Evolutionary conservation across 2,797 vertebrate species (phyloP).

Genomic region (Hephaestus fuliginosus): DNA sequence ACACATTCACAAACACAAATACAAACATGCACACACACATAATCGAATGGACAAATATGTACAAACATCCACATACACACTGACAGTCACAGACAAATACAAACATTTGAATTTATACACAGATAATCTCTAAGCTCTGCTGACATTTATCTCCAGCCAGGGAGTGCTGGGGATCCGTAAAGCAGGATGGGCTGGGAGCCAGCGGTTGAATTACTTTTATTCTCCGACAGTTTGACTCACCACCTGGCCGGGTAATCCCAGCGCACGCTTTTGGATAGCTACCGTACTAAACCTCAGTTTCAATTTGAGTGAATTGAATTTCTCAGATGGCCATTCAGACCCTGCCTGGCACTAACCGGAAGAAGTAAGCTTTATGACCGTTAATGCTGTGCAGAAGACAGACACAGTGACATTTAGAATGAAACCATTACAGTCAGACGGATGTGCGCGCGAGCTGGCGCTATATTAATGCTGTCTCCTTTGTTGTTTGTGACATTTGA

Average conservation of each 20-base stretch:
- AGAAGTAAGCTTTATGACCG: slow-evolving; percentile 34
- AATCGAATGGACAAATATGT: neutral
- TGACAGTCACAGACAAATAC: slow-evolving; percentile 3
- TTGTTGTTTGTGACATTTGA: slow-evolving; percentile 66
- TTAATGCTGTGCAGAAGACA: slow-evolving; percentile 19
- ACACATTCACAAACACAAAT: slow-evolving; percentile 1
- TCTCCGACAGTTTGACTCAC: slow-evolving; percentile 57
- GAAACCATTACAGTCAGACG: slow-evolving; percentile 29
- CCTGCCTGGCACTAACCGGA: slow-evolving; percentile 8
- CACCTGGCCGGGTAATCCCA: slow-evolving; percentile 72
- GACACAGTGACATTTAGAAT: slow-evolving; percentile 69
- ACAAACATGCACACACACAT: slow-evolving; percentile 13
- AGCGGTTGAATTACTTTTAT: slow-evolving; percentile 58
- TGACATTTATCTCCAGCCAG: slow-evolving; percentile 45
- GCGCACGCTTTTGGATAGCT: slow-evolving; percentile 40
- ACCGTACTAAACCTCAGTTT: slow-evolving; percentile 51
- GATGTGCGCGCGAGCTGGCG: slow-evolving; percentile 17
- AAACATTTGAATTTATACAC: slow-evolving; percentile 23
- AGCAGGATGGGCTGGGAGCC: slow-evolving; percentile 44
- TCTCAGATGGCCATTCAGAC: slow-evolving; percentile 59
- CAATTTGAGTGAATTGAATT: slow-evolving; percentile 63
- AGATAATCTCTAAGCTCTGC: slow-evolving; percentile 46
- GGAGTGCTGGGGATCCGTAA: slow-evolving; percentile 2
- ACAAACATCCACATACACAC: neutral
- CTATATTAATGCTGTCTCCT: slow-evolving; percentile 30